Evolutionary conservation across 1,140 invertebrate species (phyloP).

Genomic region (Magallana ariakensis): DNA sequence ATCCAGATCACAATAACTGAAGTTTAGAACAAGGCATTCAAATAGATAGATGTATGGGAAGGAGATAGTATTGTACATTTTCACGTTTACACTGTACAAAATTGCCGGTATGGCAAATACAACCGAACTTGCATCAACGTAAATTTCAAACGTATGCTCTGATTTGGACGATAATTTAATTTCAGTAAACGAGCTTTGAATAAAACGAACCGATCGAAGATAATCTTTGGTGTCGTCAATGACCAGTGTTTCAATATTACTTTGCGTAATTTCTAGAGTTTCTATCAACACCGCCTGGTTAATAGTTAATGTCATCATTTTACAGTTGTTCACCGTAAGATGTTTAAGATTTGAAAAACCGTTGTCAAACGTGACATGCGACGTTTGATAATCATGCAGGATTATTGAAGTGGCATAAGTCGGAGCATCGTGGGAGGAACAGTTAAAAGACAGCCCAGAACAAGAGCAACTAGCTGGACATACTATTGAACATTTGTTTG

Average conservation of each 20-base stretch:
- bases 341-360: not conserved
- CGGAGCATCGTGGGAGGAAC: not conserved
- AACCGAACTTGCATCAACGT: not conserved
- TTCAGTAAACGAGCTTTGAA: not conserved
- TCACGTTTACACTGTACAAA: not conserved
- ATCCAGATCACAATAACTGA: not conserved
- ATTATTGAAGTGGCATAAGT: not conserved
- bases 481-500: not conserved
- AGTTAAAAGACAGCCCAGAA: not conserved
- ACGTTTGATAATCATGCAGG: not conserved
- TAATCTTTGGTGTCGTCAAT: not conserved
- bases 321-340: not conserved
- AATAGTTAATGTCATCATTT: not conserved
- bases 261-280: not conserved
- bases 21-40: not conserved
- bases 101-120: not conserved
- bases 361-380: not conserved
- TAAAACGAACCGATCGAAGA: not conserved
- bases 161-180: not conserved
- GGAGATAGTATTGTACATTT: not conserved
- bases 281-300: not conserved
- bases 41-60: not conserved
- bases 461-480: not conserved
- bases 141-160: not conserved
- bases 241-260: not conserved